Base-by-base conservation (phyloP, 2,797 vertebrate species). In the Microctenopoma stevenorrisi region DNA sequence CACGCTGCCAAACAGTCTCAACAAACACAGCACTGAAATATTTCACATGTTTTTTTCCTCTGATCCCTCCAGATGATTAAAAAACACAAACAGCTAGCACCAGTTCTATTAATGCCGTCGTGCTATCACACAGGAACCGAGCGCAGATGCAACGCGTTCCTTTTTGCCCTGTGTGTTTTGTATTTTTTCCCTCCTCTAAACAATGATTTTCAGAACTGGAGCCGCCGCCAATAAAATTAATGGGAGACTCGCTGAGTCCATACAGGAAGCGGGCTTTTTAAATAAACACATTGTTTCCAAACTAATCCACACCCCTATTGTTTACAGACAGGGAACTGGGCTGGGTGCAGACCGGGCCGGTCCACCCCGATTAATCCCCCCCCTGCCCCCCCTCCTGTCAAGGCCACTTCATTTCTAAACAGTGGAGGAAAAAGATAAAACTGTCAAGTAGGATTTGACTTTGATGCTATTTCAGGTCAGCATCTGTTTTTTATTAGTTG, bases 231-330 rank as follows among this genome's bases (percentile, higher is more conserved):
- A 91, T 92, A 89, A 93, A 94, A 94, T 94, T 92, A 94, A 94
- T 94, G 93, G 92, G 85, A 92, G 88, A 90, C 87, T 88, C 88
- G 91, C 92, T 88, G 88, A 93, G 93, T 93, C 82, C 90, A 90
- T 92, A 88, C 92, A 93, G 93, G 94, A 95, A 94, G 92, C 85
- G 79, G 73, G 80, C 91, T 93, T 93, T 94, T 94, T 91, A 94
- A 94, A 95, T 94, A 94, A 95, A 94, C 93, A 94, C 93, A 95
- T 95, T 95, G 94, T 95, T 94, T 94, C 92, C 83, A 94, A 94
- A 94, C 86, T 92, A 95, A 94, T 94, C 91, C 93, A 92, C 94
- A 93, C 93, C 93, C 93, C 83, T 90, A 92, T 93, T 95, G 94
- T 95, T 94, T 94, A 94, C 93, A 92, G 91, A 91, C 75, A 84